A percentile compares a stretch with the other conserved stretches of the same genome.
Conservation (phyloP, 2,113 vertebrate species). For the Epinephelus cyanopodus region DNA sequence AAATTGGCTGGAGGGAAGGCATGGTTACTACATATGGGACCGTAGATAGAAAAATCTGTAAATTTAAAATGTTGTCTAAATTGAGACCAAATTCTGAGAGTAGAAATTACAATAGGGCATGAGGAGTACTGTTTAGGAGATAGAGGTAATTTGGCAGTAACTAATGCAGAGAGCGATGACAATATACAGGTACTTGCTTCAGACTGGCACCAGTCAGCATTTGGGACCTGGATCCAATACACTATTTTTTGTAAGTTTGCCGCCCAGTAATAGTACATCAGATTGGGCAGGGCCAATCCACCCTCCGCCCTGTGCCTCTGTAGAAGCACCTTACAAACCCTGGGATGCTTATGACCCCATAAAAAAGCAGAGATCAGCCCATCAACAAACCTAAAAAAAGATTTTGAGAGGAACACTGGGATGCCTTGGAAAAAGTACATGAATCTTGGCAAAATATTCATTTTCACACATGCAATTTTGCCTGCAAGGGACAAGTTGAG, state of each 20-base stretch:
- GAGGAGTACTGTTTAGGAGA: conserved; percentile 7
- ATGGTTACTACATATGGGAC: background rate
- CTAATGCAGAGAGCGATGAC: background rate
- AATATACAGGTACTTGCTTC: background rate
- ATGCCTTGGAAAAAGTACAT: background rate
- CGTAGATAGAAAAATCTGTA: background rate
- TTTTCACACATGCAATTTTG: background rate
- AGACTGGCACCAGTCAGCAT: background rate
- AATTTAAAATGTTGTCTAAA: background rate
- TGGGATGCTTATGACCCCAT: background rate
- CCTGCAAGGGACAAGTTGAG: background rate
- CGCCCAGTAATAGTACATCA: background rate
- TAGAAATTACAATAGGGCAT: background rate
- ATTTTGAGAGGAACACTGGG: background rate
- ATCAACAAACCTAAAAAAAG: background rate
- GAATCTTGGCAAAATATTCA: background rate
- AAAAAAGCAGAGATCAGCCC: background rate
- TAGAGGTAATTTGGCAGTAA: background rate
- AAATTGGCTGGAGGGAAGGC: background rate
- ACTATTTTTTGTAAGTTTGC: background rate
- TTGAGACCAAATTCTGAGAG: background rate
- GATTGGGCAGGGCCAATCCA: background rate
- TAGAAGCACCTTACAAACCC: background rate
- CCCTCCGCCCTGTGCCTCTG: background rate
- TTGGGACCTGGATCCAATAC: background rate